These are phyloP conservation scores for Drosophila robusta DNA, from an alignment of 2,888 invertebrate species.

Conservation along the genomic window DNA sequence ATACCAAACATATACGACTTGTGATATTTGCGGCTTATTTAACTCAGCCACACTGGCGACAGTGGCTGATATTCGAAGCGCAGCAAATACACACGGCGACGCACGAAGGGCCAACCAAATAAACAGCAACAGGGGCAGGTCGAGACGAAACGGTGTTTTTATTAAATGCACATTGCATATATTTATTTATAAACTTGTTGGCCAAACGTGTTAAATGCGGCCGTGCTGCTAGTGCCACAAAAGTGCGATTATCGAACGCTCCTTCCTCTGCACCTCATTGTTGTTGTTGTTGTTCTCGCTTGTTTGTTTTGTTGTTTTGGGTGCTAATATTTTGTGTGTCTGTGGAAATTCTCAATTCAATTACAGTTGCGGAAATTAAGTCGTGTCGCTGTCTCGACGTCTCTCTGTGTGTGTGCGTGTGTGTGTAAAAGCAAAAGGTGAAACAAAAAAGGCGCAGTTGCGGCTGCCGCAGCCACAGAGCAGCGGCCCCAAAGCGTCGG, in stretches of 20 bases:
- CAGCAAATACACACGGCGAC: constrained; percentile 58
- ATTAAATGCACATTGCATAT: constrained; percentile 60
- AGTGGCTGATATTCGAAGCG: constrained; percentile 64
- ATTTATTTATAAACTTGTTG: constrained; percentile 63
- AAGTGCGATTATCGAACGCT: constrained; percentile 61
- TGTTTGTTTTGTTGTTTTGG: constrained; percentile 43
- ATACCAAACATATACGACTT: not conserved
- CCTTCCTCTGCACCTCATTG: constrained; percentile 17
- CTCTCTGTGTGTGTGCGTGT: constrained; percentile 14
- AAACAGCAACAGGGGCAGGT: constrained; percentile 50
- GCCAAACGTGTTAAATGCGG: constrained; percentile 49
- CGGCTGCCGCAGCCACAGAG: constrained; percentile 43
- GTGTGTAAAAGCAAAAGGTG: constrained; percentile 60
- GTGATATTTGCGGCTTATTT: constrained; percentile 3
- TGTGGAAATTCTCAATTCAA: constrained; percentile 44
- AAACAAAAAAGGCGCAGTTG: constrained; percentile 62
- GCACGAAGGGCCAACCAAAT: constrained; percentile 45
- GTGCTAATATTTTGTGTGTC: constrained; percentile 64
- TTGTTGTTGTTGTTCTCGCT: constrained; percentile 16
- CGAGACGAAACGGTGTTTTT: constrained; percentile 34
- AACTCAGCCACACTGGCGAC: constrained; percentile 43
- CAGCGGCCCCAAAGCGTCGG: constrained; percentile 24
- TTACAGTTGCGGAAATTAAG: constrained; percentile 59
- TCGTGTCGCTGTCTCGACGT: constrained; percentile 7
- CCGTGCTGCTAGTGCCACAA: constrained; percentile 29